A percentile compares a stretch with the other conserved stretches of the same genome.
These are phyloP conservation scores for Carduelis carduelis DNA, from an alignment of 2,797 vertebrate species.

Conservation along the genomic window DNA sequence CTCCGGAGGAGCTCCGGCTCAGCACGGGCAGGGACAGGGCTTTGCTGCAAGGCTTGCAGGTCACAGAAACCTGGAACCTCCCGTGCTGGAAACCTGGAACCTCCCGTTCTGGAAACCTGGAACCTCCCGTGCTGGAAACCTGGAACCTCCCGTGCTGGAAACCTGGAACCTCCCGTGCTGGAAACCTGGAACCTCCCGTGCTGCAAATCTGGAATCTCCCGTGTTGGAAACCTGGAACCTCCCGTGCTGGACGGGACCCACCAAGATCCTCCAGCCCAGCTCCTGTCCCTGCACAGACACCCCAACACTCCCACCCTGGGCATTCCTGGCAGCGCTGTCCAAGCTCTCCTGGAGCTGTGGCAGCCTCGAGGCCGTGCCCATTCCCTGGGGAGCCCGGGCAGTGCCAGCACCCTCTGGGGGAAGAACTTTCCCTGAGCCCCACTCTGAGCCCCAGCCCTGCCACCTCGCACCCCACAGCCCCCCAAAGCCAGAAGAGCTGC, in stretches of 20 bases:
- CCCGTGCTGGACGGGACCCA: neutral
- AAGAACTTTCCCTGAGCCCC: neutral
- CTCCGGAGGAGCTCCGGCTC: neutral
- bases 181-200: neutral
- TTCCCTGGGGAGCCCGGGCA: neutral
- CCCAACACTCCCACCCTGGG: rapidly evolving
- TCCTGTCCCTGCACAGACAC: rapidly evolving
- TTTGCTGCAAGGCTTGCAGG: neutral
- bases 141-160: neutral
- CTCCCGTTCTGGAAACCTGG: neutral
- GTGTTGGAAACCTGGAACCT: too few species aligned
- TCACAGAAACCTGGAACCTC: too few species aligned
- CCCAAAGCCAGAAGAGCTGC: slow-evolving; percentile 5
- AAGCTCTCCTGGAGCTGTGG: neutral
- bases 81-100: neutral
- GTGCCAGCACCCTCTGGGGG: neutral
- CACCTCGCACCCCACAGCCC: neutral
- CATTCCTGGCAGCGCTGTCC: neutral
- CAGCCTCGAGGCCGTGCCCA: rapidly evolving
- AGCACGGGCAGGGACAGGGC: rapidly evolving
- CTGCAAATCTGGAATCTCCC: neutral
- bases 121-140: neutral
- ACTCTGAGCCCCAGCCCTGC: neutral
- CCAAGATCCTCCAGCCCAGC: rapidly evolving
- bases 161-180: too few species aligned